Evolutionary conservation across 2,888 invertebrate species (phyloP), one percentile per base, ranked within the genome.

Genomic region (Pteria penguin): DNA sequence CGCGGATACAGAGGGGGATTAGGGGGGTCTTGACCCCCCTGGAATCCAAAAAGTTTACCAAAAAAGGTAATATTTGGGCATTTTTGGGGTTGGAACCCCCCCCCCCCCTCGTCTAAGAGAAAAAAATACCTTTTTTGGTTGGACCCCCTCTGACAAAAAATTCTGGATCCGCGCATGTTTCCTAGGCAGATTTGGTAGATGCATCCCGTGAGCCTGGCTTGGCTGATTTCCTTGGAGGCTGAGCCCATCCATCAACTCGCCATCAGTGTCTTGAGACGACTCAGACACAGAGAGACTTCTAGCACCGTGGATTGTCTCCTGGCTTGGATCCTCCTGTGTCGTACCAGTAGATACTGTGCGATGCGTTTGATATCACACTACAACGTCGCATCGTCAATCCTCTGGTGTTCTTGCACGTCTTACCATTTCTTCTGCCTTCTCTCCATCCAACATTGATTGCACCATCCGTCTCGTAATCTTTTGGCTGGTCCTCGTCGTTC

Each of bases 291-390:
- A 31, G 61, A 61, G 61, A 18, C 31, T 61, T n/a, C 61, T 61
- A 29, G n/a, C n/a, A 36, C 61, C 26, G 55, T 55, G 31, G 29
- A 18, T 32, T 60, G 29, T 27, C 4, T 66, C 54, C 66, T 66
- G 66, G 54, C 54, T 27, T 52, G 29, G 29, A 52, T 66, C 29
- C 54, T 66, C 4, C 66, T 66, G 54, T 24, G 65, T 65, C 65
- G 36, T 31, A 66, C 27, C 54, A 66, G 54, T 26, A 14, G 26
- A 2, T 26, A 26, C 54, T 54, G 66, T 66, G 66, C 27, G 32
- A 52, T 66, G 66, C 4, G 27, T 27, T 29, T 18, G 54, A 52
- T 52, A 22, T 27, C 54, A 27, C 66, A 8, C 54, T 27, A 33
- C 66, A 27, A 29, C 26, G 54, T 4, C 29, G 27, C 2, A 18